Conservation (phyloP, 2,888 invertebrate genomes). For the Pomacea canaliculata region DNA sequence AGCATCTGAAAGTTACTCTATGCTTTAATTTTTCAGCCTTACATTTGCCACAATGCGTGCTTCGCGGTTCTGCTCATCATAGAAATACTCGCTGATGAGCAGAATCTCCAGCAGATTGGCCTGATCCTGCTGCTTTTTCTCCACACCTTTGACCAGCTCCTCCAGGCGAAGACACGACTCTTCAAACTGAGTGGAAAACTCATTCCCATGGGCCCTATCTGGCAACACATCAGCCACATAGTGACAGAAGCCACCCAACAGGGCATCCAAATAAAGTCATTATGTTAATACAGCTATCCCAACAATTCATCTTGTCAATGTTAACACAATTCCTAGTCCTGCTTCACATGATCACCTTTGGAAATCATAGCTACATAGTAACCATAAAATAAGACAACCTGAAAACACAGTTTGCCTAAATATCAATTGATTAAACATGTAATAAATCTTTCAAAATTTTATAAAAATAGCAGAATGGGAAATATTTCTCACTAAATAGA, state of each 20-base stretch:
- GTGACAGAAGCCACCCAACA: not conserved
- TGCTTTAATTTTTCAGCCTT: conserved; percentile 70
- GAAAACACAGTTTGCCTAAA: too few species aligned
- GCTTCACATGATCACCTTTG: too few species aligned
- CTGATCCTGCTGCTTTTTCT: conserved; percentile 85
- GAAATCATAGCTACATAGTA: too few species aligned
- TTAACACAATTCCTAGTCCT: too few species aligned
- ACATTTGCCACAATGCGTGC: conserved; percentile 96
- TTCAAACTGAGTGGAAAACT: conserved; percentile 88
- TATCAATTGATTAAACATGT: too few species aligned
- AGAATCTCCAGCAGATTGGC: conserved; percentile 82
- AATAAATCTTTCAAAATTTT: too few species aligned
- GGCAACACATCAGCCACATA: conserved; percentile 31
- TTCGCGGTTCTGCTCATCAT: conserved; percentile 91
- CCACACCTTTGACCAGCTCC: conserved; percentile 80
- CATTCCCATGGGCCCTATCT: conserved; percentile 88
- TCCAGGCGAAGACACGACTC: conserved; percentile 85
- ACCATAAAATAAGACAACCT: too few species aligned
- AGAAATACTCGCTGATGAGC: conserved; percentile 85
- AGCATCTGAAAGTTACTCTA: too few species aligned
- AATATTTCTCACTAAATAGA: not conserved
- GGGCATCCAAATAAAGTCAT: not conserved
- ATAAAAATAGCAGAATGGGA: too few species aligned
- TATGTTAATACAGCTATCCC: not conserved
- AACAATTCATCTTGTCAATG: not conserved